Evolutionary conservation across 2,113 vertebrate genomes (phyloP), one percentile per base, ranked within the genome.

Genomic region (Lichenostomus cassidix): DNA sequence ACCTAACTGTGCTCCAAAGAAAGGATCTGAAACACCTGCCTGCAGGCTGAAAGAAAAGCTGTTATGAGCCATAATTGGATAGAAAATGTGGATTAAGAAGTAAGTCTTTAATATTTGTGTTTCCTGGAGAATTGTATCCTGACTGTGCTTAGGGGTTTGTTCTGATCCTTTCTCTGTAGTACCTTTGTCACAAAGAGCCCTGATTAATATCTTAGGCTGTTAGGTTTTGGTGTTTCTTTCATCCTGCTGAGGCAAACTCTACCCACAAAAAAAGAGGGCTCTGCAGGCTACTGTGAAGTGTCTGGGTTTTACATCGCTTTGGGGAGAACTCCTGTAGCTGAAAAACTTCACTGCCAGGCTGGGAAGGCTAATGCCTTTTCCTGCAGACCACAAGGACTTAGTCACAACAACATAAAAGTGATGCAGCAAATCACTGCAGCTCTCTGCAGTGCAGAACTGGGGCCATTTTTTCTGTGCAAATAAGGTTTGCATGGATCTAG

Each of bases 361-460:
- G 53, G 49, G 62, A 75, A 81, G 33, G 29, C 11, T 24, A 35
- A 56, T 2, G 7, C 18, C 56, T 89, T 59, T 81, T 70, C 49
- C 65, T 89, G 70, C 74, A 76, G 31, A 78, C 63, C 25, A 7
- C 39, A 55, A 92, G 31, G 18, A 74, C 79, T 86, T 55, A 8
- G 3, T 74, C 1, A 10, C 46, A 80, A 55, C 44, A 47, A 52
- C 37, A 65, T 5, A 39, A 16, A 65, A 83, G 29, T 9, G 55
- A 77, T 70, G 87, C 85, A 95, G 84, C 59, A 90, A 74, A 87
- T 86, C 75, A n/a, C 87, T 95, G 94, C 90, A 92, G 78, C 6
- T 10, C 79, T 94, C 95, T 91, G 95, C 90, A 95, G 46, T 64
- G 96, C 93, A 83, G 71, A 88, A 46, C 68, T 68, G 42, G 42